A percentile compares a stretch with the other conserved stretches of the same genome.
phyloP scores from a whole-genome alignment of 2,113 vertebrate species.

The Micromys minutus region DNA sequence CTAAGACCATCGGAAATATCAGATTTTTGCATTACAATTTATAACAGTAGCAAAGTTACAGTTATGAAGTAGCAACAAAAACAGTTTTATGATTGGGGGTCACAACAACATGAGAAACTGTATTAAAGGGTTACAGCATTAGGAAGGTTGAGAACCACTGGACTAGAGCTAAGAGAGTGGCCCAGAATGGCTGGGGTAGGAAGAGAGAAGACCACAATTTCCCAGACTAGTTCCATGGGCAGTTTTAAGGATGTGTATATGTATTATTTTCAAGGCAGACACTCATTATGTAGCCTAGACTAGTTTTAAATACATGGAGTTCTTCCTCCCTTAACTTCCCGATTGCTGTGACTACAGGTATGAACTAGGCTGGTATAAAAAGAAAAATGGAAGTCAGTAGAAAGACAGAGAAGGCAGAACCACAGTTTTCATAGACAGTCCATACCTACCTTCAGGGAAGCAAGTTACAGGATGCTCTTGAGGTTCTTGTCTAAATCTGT shows the following conservation, averaged over 20 bases:
- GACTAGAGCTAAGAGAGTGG: not conserved
- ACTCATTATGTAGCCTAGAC: not conserved
- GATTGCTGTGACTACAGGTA: not conserved
- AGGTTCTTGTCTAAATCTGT: not conserved
- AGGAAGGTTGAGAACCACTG: not conserved
- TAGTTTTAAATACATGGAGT: not conserved
- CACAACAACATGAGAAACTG: not conserved
- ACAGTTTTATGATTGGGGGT: not conserved
- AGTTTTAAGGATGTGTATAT: not conserved
- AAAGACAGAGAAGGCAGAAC: not conserved
- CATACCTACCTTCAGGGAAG: not conserved
- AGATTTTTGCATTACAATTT: not conserved
- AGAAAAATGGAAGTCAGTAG: not conserved
- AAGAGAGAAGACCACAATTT: not conserved
- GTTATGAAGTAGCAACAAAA: not conserved
- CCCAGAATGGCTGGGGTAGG: not conserved
- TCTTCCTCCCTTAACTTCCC: not conserved
- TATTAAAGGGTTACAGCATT: not conserved
- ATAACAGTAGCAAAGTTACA: not conserved
- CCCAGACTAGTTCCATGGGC: not conserved
- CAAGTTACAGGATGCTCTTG: not conserved
- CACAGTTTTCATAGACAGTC: not conserved
- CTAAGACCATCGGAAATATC: not conserved
- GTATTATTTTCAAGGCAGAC: not conserved
- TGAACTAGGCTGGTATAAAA: not conserved